phyloP scores from a whole-genome alignment of 1,140 invertebrate genomes.

The Neodiprion pinetum region DNA sequence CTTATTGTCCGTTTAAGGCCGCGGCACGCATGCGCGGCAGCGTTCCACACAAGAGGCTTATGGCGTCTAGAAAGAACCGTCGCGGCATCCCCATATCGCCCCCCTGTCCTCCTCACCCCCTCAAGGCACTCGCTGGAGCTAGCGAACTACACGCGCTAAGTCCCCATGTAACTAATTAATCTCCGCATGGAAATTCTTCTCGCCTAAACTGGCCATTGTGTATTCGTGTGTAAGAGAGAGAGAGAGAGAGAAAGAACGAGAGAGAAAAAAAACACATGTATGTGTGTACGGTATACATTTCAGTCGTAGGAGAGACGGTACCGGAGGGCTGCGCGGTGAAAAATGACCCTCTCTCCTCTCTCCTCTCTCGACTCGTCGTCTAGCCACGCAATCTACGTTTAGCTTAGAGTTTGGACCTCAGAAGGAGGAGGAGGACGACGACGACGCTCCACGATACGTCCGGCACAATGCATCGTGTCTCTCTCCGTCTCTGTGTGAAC shows the following conservation, averaged over 20 bases:
- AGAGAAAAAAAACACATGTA: too few relatives aligned
- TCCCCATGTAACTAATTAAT: slow-evolving; percentile 52
- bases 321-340: background rate
- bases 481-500: background rate
- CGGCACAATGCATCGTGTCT: background rate
- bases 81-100: background rate
- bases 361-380: too few relatives aligned
- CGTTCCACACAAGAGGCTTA: slow-evolving; percentile 43
- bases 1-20: slow-evolving; percentile 47
- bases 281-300: too few relatives aligned
- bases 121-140: background rate
- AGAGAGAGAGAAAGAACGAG: too few relatives aligned
- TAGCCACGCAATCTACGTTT: too few relatives aligned
- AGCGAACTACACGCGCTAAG: slow-evolving; percentile 12
- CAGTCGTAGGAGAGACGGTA: background rate
- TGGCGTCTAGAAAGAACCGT: too few relatives aligned
- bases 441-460: background rate
- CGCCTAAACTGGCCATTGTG: slow-evolving; percentile 15
- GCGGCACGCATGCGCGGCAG: slow-evolving; percentile 47
- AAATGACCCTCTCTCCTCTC: background rate
- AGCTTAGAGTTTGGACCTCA: too few relatives aligned
- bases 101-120: background rate
- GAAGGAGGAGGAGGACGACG: too few relatives aligned
- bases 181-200: slow-evolving; percentile 38
- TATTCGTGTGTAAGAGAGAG: too few relatives aligned